Base-by-base conservation (phyloP, 2,797 vertebrate genomes). In the Microchirus variegatus region DNA sequence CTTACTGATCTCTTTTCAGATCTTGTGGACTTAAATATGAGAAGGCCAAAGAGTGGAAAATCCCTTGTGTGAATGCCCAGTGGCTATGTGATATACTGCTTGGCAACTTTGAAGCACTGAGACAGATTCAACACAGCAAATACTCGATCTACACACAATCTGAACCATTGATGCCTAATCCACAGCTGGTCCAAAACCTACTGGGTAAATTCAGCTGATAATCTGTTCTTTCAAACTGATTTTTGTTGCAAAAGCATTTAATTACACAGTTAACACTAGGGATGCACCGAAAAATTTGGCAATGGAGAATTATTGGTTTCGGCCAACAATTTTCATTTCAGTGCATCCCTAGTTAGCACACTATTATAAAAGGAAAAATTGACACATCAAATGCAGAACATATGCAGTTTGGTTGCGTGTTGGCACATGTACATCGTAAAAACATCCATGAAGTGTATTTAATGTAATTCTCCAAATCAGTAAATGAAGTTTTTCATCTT, bases 31-130 rank as follows among this genome's bases (percentile, higher is more conserved):
- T 96, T 50, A 99, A 99, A 83, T 99, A 97, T 0, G 97, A 99
- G 75, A 99, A 98, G 8, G 98, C 98, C 56, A 97, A 95, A 77
- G 98, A 98, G 84, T 99, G 98, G 98, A 90, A 96, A 87, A 97
- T 99, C 81, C 96, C 96, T 0, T 99, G 97, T 37, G 96, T 99
- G 17, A 99, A 98, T 0, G 96, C 95, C 0, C 95, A 97, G 67
- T 99, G 98, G 98, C 92, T 99, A 8, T 97, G 97, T 7, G 96
- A 99, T 69, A 94, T 99, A 50, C 90, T 99, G 17, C 92, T 98
- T 52, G 97, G 98, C 0, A 95, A 97, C 82, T 95, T 98, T 9
- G 97, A 98, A 81, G 96, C 96, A 0, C 81, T 99, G 17, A 84
- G 96, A 60, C 97, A 98, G 90, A 90, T 95, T 22, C 98, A 98